phyloP scores from a whole-genome alignment of 2,113 vertebrate species.

The Hippoglossus stenolepis region DNA sequence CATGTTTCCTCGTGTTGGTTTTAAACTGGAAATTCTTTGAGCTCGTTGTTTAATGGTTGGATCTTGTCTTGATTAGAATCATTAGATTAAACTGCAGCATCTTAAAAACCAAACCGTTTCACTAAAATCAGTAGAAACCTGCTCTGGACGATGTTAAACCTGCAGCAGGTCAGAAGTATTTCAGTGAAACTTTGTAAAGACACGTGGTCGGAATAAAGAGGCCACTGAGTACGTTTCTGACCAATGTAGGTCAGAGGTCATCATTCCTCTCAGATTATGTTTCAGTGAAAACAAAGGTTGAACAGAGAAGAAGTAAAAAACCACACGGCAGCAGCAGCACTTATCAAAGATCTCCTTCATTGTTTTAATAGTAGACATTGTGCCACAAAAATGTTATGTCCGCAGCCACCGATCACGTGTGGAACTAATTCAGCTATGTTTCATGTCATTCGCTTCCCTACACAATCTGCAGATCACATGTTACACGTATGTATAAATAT shows the following conservation, averaged over 20 bases:
- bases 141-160: too few relatives aligned
- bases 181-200: background rate
- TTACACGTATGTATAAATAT: slow-evolving; percentile 79
- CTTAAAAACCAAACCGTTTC: too few relatives aligned
- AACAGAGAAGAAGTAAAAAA: background rate
- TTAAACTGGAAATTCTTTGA: too few relatives aligned
- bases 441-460: slow-evolving; percentile 53
- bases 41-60: too few relatives aligned
- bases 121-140: background rate
- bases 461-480: slow-evolving; percentile 62
- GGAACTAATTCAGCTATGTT: slow-evolving; percentile 49
- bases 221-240: background rate
- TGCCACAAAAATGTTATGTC: slow-evolving; percentile 72
- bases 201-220: background rate
- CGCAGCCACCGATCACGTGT: slow-evolving; percentile 60
- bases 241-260: background rate
- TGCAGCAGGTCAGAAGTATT: too few relatives aligned
- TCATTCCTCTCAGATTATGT: slow-evolving; percentile 1
- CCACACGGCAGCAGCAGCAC: slow-evolving; percentile 32
- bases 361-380: slow-evolving; percentile 76
- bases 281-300: background rate
- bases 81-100: too few relatives aligned
- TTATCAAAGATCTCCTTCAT: slow-evolving; percentile 83
- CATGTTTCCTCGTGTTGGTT: too few relatives aligned
- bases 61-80: too few relatives aligned